Conservation (phyloP, 2,888 invertebrate genomes). For the Halictus quadricinctus region DNA sequence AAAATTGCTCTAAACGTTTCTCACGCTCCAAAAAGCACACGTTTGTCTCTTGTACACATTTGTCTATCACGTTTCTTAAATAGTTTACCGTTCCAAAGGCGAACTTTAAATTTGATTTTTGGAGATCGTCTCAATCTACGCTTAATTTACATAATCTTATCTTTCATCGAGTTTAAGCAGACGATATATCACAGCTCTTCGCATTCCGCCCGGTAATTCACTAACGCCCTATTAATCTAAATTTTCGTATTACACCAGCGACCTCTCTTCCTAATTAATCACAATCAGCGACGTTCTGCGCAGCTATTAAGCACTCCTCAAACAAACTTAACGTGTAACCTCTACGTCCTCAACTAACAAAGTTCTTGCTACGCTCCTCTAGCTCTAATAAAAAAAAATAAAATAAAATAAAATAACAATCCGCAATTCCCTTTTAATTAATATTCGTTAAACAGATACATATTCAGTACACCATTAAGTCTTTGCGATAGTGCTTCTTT, state of each 20-base stretch:
- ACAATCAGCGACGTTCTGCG: neutral
- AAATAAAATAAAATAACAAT: neutral
- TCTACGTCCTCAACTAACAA: neutral
- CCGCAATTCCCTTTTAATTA: neutral
- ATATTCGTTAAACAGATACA: neutral
- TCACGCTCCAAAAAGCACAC: too few species aligned
- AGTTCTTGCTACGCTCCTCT: neutral
- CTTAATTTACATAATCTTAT: neutral
- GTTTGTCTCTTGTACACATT: too few species aligned
- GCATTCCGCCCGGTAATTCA: neutral
- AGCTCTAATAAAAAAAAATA: neutral
- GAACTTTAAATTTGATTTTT: neutral
- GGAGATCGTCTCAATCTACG: neutral
- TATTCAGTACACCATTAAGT: neutral
- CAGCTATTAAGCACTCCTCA: neutral
- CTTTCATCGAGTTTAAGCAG: neutral
- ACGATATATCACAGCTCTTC: neutral
- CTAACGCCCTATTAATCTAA: conserved; percentile 13
- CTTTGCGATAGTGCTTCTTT: neutral
- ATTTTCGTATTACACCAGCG: conserved; percentile 18
- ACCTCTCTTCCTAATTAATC: conserved; percentile 14
- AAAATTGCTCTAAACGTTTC: too few species aligned
- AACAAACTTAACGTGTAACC: neutral
- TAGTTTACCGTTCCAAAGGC: neutral
- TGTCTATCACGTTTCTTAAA: neutral